Base-by-base conservation (phyloP, 1,140 invertebrate species). In the Drosophila obscura region DNA sequence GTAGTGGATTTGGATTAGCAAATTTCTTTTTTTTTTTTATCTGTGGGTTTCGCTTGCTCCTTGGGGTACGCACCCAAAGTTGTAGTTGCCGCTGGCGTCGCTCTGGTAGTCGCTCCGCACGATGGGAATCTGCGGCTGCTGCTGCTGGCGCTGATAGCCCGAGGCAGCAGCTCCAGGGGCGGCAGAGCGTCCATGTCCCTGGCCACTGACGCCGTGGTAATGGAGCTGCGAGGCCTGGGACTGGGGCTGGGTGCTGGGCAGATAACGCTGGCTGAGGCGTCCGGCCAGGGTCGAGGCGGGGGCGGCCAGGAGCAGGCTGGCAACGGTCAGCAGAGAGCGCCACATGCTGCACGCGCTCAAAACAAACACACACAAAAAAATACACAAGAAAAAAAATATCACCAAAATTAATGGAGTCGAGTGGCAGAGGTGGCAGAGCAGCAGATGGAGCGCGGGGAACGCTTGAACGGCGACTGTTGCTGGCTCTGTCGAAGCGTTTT, bases 71-170 rank as follows among this genome's bases (percentile, higher is more conserved):
- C 73, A 94, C 94, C 93, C 93, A 72, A 94, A 94, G 91, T 94
- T 94, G 75, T 94, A 94, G 83, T 92, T 93, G 69, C 93, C 93
- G 62, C 93, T 93, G 61, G 93, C 92, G 62, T 93, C 92, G 46
- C 92, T 92, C 49, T 80, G 90, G 52, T 93, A 93, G 60, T 93
- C 93, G 71, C 93, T 93, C 76, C 94, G 93, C 51, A 94, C 93
- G 24, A 94, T 92, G n/a, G 93, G 82, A 5, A 93, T 89, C 26
- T 92, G 92, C 1, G 92, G 51, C 55, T 80, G 82, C 15, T 64
- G 67, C 31, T 46, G 57, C 41, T 53, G 58, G 11, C 50, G 58
- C 31, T 74, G 43, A n/a, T 45, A 64, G 7, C 63, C 57, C 11
- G 35, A 39, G 1, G 57, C 41, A 4, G 31, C 80, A 5, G 15